Evolutionary conservation across 2,113 vertebrate genomes (phyloP), one percentile per base, ranked within the genome.

Genomic region (Odocoileus virginianus): DNA sequence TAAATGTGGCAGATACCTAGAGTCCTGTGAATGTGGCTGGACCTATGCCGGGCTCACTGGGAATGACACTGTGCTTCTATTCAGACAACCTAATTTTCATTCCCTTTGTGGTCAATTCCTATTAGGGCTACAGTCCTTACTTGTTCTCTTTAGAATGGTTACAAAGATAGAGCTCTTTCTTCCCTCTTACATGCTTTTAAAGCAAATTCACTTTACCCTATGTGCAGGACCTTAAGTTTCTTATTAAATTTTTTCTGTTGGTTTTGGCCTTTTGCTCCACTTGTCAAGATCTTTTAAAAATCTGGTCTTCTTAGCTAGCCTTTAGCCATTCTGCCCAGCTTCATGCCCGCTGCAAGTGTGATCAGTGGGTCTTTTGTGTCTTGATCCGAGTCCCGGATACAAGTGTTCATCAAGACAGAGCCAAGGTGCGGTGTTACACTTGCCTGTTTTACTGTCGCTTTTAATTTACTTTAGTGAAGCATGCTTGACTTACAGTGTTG

Each of bases 251-350:
- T 91, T 92, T 78, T 36, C 17, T 93, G 27, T 89, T 97, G 52
- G 25, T 87, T 98, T 97, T 94, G 86, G 92, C 36, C 64, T 97
- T 97, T 96, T 87, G 83, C 95, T 96, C 76, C 81, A 94, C 28
- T 97, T 95, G 91, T 97, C 94, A 97, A 95, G 52, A 89, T 95
- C 78, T 96, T 96, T 88, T 89, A 64, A 96, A 96, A 96, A 79
- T 85, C 96, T 84, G 30, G 64, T 84, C 60, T 89, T 97, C 76
- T 91, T 94, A 82, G 76, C 88, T 90, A 91, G 95, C 78, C 92
- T 95, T 96, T 96, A 98, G 82, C 92, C 33, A 40, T 55, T 28
- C 78, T 97, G 82, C 86, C 81, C 67, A 94, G 85, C n/a, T 84
- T 97, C 23, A 2, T 95, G 85, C 88, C 85, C 98, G 54, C 45